A percentile compares a stretch with the other conserved stretches of the same genome.
Conservation (phyloP, 2,888 invertebrate genomes). For the Achlya flavicornis region DNA sequence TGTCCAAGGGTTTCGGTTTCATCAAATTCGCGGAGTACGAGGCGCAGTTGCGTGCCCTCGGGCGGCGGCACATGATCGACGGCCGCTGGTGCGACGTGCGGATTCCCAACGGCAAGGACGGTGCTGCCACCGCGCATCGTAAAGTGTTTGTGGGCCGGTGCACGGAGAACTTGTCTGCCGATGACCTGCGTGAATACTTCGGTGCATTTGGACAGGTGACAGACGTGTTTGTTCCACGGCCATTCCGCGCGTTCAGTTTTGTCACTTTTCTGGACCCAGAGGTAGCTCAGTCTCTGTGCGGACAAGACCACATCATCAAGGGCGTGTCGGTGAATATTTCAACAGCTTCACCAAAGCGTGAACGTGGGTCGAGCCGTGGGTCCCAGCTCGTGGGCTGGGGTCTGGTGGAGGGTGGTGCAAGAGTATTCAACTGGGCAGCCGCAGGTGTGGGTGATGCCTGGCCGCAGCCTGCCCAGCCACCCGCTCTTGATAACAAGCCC, state of each 20-base stretch:
- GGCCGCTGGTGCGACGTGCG: conserved; percentile 89
- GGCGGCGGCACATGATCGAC: conserved; percentile 87
- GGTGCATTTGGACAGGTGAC: conserved; percentile 92
- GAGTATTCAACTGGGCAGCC: conserved; percentile 82
- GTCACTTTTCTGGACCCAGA: conserved; percentile 93
- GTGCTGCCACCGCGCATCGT: conserved; percentile 86
- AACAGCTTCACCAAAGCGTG: conserved; percentile 92
- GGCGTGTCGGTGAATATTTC: conserved; percentile 94
- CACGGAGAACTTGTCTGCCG: conserved; percentile 90
- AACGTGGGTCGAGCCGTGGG: conserved; percentile 58
- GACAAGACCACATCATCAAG: conserved; percentile 92
- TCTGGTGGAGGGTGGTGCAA: conserved; percentile 58
- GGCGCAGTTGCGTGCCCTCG: conserved; percentile 85
- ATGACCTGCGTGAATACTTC: conserved; percentile 91
- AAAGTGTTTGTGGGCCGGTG: conserved; percentile 94
- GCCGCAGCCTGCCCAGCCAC: conserved; percentile 44
- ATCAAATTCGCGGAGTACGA: conserved; percentile 87
- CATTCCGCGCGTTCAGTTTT: conserved; percentile 92
- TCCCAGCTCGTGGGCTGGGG: conserved; percentile 64
- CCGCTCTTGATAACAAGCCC: conserved; percentile 64
- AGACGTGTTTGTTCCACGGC: conserved; percentile 94
- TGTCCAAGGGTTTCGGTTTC: conserved; percentile 89
- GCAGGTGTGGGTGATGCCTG: conserved; percentile 84
- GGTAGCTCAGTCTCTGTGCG: conserved; percentile 90
- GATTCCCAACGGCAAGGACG: conserved; percentile 88